phyloP scores from a whole-genome alignment of 2,888 invertebrate species.

The Synanthedon andrenaeformis region DNA sequence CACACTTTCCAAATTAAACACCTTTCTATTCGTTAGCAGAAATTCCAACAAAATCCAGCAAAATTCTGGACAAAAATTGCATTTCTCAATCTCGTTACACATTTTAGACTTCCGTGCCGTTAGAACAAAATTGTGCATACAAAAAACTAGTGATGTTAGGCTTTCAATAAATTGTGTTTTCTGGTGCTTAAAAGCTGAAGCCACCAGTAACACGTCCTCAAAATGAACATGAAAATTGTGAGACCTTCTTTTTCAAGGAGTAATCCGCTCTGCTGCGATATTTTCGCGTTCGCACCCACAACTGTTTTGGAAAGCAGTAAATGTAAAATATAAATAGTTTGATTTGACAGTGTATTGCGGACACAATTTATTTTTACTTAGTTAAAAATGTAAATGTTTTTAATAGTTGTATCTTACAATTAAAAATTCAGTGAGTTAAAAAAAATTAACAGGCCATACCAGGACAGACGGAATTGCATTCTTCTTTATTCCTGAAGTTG shows the following conservation, averaged over 20 bases:
- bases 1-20: no score
- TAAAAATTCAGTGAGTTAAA: no score
- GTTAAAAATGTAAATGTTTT: background rate
- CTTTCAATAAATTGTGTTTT: background rate
- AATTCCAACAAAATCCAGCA: no score
- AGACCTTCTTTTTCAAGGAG: background rate
- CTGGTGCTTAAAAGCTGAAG: background rate
- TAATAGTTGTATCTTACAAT: background rate
- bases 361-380: background rate
- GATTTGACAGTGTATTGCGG: no score
- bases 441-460: constrained; percentile 45
- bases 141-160: background rate
- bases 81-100: no score
- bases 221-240: background rate
- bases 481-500: constrained; percentile 83
- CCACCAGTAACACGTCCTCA: background rate
- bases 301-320: constrained; percentile 32
- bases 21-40: no score
- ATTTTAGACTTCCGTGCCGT: background rate
- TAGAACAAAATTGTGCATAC: background rate
- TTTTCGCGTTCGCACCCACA: constrained; percentile 26
- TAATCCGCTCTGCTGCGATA: constrained; percentile 21
- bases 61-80: no score
- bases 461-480: constrained; percentile 85
- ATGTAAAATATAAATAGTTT: background rate